Conservation (phyloP, 2,888 invertebrate species). For the Drosophila bunnanda region DNA sequence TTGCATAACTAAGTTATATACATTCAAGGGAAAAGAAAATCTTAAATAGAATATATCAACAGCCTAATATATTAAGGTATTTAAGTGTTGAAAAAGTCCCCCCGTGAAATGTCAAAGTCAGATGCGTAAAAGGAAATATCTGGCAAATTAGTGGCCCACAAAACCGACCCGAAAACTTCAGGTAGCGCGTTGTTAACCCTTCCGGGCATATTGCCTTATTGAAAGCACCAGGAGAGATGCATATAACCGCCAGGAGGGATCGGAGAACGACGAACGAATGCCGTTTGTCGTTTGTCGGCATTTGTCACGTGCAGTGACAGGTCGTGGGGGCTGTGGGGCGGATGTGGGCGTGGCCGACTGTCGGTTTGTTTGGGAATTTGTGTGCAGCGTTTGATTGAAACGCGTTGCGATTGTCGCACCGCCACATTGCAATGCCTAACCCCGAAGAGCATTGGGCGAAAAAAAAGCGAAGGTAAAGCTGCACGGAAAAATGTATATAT, state of each 20-base stretch:
- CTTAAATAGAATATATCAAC: no score
- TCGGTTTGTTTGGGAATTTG: slow-evolving; percentile 62
- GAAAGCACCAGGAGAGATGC: slow-evolving; percentile 15
- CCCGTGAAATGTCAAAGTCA: slow-evolving; percentile 9
- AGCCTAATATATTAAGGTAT: background rate
- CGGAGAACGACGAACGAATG: slow-evolving; percentile 27
- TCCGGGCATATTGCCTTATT: slow-evolving; percentile 23
- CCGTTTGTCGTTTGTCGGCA: slow-evolving; percentile 68
- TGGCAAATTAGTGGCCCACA: slow-evolving; percentile 58
- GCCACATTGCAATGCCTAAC: slow-evolving; percentile 33
- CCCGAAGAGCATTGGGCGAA: slow-evolving; percentile 2
- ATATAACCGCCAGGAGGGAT: background rate
- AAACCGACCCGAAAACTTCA: slow-evolving; percentile 28
- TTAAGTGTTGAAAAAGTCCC: slow-evolving; percentile 22
- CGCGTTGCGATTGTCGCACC: slow-evolving; percentile 56
- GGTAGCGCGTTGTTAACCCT: slow-evolving; percentile 31
- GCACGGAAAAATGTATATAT: slow-evolving; percentile 8
- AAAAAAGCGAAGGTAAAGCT: slow-evolving; percentile 12
- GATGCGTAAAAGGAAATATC: slow-evolving; percentile 35
- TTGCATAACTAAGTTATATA: slow-evolving; percentile 68
- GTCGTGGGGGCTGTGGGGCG: slow-evolving; percentile 21
- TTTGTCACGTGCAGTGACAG: slow-evolving; percentile 71
- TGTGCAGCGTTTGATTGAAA: slow-evolving; percentile 72
- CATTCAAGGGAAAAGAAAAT: no score
- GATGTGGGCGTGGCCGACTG: slow-evolving; percentile 32